Conservation (phyloP, 2,113 vertebrate species). For the Eulemur macaco region DNA sequence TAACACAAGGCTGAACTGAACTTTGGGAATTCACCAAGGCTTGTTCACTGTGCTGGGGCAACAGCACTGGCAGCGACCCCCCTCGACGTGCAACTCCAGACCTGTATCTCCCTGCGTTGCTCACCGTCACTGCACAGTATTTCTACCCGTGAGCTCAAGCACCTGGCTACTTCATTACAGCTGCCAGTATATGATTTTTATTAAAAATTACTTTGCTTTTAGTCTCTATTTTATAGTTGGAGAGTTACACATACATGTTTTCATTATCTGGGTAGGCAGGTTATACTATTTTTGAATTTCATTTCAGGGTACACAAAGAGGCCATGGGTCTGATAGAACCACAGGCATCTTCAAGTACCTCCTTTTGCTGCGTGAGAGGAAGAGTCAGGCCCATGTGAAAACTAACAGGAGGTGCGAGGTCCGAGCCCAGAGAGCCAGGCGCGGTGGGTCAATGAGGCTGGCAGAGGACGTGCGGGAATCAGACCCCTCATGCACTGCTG, state of each 20-base stretch:
- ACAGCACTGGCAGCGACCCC: rapidly evolving
- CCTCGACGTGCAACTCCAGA: rapidly evolving
- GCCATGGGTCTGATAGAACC: not conserved
- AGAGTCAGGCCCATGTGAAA: not conserved
- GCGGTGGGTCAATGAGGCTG: not conserved
- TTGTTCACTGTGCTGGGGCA: rapidly evolving
- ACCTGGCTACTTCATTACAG: not conserved
- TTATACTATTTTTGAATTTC: not conserved
- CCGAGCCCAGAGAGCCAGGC: not conserved
- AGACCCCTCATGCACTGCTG: not conserved
- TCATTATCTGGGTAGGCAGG: not conserved
- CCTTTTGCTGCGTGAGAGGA: not conserved
- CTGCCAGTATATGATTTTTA: not conserved
- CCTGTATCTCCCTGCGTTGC: rapidly evolving
- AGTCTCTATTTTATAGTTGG: not conserved
- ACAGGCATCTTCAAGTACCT: not conserved
- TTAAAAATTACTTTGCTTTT: not conserved
- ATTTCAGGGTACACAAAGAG: not conserved
- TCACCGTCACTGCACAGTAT: rapidly evolving
- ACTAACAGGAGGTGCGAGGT: rapidly evolving
- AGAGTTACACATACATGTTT: not conserved
- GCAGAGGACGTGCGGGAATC: not conserved
- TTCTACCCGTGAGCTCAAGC: rapidly evolving
- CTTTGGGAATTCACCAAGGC: not conserved
- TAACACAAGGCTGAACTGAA: not conserved